Evolutionary conservation across 1,140 invertebrate genomes (phyloP).

Genomic region (Drosophila mayri): DNA sequence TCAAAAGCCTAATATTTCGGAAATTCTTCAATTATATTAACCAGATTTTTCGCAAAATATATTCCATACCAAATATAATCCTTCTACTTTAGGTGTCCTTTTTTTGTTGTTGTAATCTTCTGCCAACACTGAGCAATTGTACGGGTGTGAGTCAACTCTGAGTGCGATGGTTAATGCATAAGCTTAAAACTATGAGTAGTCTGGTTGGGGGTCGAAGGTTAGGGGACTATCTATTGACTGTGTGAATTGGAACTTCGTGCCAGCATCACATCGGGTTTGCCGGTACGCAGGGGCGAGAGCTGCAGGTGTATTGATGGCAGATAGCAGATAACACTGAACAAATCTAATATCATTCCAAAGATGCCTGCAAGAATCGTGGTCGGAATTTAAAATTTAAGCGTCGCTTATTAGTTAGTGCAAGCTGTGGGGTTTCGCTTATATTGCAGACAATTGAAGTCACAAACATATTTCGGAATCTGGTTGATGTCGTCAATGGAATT

Average conservation of each 20-base stretch:
- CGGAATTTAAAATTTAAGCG: conserved; percentile 34
- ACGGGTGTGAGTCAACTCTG: not conserved
- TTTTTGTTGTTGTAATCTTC: not conserved
- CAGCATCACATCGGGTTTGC: conserved; percentile 4
- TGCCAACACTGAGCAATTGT: conserved; percentile 12
- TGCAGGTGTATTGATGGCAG: conserved; percentile 40
- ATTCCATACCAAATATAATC: not conserved
- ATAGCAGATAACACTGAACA: conserved; percentile 29
- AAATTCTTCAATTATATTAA: not conserved
- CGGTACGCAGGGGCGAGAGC: conserved; percentile 5
- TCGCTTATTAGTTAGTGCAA: conserved; percentile 20
- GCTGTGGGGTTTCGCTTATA: conserved; percentile 5
- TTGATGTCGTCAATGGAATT: conserved; percentile 4
- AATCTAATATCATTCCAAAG: conserved; percentile 45
- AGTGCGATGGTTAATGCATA: conserved; percentile 39
- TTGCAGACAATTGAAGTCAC: conserved; percentile 8
- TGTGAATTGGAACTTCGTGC: conserved; percentile 10
- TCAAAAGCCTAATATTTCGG: not conserved
- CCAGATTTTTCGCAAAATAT: not conserved
- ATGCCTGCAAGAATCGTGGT: conserved; percentile 22
- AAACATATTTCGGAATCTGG: conserved; percentile 1
- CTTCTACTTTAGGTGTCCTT: no score
- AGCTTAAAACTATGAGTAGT: conserved; percentile 48
- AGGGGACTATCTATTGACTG: conserved; percentile 18
- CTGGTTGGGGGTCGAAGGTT: conserved; percentile 8